Evolutionary conservation across 2,888 invertebrate species (phyloP), one percentile per base, ranked within the genome.

Genomic region (Hedychridium roseum): DNA sequence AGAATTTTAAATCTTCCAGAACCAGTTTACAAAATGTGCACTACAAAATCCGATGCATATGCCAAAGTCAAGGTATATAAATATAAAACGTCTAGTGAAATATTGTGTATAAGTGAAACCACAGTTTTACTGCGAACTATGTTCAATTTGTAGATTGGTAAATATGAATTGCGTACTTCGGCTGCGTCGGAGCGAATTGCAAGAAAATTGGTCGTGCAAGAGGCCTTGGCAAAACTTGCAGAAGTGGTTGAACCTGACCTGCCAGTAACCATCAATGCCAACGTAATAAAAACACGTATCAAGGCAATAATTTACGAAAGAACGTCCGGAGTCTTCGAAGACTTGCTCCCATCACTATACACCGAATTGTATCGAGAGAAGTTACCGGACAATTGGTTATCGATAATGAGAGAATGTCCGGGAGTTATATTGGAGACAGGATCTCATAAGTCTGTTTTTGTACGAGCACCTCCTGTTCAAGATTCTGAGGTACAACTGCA

Each of bases 301-400:
- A 70, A 80, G 0, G 70, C 73, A 0, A 80, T 83, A 43, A 69
- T 83, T 2, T 70, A 79, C 28, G 72, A 73, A 23, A 81, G 82
- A 60, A 71, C 65, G 6, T 68, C 74, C 54, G 84, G 85, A 2
- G 68, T 84, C 1, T 84, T 83, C 75, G 78, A 76, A 26, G 76
- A 79, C 17, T 79, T 82, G 46, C 60, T 86, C 18, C 80, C 80
- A 7, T 68, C 74, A 1, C 80, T 80, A 52, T 85, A 84, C 65
- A 84, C 83, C 45, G 81, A 85, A 50, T 83, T 83, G 50, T 89
- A 85, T 65, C 79, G 82, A 1, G 89, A 90, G 72, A 83, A 84
- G 42, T 78, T 92, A 37, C 91, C 92, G 0, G 80, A 79, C 7
- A 84, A 89, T 71, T 90, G 92, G 89, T 80, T 86, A 66, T 82